phyloP scores from a whole-genome alignment of 2,113 vertebrate genomes.

The Dunckerocampus dactyliophorus region DNA sequence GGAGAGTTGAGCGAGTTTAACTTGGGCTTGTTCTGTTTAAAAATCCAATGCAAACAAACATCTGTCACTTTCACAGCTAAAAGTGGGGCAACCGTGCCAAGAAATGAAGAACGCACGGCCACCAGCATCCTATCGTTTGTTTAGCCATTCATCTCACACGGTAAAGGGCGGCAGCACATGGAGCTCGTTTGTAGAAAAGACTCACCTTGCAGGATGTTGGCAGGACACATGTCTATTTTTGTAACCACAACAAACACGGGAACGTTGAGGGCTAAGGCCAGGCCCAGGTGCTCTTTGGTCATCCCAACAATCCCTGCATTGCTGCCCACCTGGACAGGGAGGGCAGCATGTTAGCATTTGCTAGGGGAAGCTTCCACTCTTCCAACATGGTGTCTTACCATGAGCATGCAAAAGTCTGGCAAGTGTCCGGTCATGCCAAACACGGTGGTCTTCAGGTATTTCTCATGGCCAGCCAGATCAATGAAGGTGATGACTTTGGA shows the following conservation, averaged over 20 bases:
- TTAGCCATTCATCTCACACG: background rate
- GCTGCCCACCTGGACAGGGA: constrained; percentile 84
- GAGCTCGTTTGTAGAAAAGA: background rate
- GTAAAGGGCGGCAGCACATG: background rate
- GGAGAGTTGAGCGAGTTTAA: too few species aligned
- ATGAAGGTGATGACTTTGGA: constrained; percentile 98
- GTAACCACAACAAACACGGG: constrained; percentile 98
- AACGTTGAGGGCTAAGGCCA: constrained; percentile 93
- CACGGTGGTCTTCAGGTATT: constrained; percentile 97
- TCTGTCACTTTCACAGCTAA: too few species aligned
- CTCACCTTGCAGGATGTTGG: constrained; percentile 96
- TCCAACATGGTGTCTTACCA: constrained; percentile 62
- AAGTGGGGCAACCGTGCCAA: too few species aligned
- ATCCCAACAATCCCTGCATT: constrained; percentile 98
- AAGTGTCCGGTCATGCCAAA: constrained; percentile 98
- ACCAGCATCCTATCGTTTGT: background rate
- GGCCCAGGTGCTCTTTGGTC: constrained; percentile 97
- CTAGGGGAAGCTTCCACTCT: background rate
- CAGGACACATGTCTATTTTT: constrained; percentile 99
- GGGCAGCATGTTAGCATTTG: background rate
- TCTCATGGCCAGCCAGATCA: constrained; percentile 94
- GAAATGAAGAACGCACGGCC: too few species aligned
- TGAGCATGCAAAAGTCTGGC: constrained; percentile 99
- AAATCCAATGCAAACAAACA: too few species aligned
- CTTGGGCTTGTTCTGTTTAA: too few species aligned